phyloP scores from a whole-genome alignment of 1,140 invertebrate genomes.

The Papilio polyxenes region DNA sequence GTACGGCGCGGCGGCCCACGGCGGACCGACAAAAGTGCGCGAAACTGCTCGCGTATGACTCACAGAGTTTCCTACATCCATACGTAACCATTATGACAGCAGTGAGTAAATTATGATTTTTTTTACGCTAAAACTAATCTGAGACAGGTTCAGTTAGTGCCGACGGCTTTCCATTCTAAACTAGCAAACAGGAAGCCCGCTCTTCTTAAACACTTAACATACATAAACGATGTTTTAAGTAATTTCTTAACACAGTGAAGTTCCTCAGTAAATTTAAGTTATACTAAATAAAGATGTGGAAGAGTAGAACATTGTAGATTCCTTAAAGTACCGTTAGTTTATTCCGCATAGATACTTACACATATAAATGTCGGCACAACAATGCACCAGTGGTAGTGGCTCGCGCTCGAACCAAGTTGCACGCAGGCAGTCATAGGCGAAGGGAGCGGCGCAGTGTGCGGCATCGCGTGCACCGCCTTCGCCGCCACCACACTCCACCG shows the following conservation, averaged over 20 bases:
- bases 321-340: slow-evolving; percentile 14
- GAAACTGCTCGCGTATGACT: slow-evolving; percentile 68
- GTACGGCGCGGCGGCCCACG: slow-evolving; percentile 62
- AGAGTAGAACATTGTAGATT: slow-evolving; percentile 4
- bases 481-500: slow-evolving; percentile 67
- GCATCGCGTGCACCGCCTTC: slow-evolving; percentile 66
- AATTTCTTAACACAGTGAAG: not conserved
- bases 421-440: slow-evolving; percentile 51
- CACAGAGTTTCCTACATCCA: slow-evolving; percentile 62
- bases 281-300: not conserved
- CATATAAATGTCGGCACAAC: slow-evolving; percentile 34
- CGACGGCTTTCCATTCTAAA: not conserved
- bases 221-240: not conserved
- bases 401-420: slow-evolving; percentile 35
- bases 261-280: not conserved
- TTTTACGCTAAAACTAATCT: slow-evolving; percentile 19
- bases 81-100: slow-evolving; percentile 61
- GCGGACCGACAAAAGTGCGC: slow-evolving; percentile 74
- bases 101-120: slow-evolving; percentile 42
- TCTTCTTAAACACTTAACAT: not conserved
- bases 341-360: not conserved
- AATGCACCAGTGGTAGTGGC: slow-evolving; percentile 27
- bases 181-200: not conserved
- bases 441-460: slow-evolving; percentile 57
- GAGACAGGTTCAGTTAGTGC: slow-evolving; percentile 5